phyloP scores from a whole-genome alignment of 2,797 vertebrate species.

The Orientallactaga sibirica region DNA sequence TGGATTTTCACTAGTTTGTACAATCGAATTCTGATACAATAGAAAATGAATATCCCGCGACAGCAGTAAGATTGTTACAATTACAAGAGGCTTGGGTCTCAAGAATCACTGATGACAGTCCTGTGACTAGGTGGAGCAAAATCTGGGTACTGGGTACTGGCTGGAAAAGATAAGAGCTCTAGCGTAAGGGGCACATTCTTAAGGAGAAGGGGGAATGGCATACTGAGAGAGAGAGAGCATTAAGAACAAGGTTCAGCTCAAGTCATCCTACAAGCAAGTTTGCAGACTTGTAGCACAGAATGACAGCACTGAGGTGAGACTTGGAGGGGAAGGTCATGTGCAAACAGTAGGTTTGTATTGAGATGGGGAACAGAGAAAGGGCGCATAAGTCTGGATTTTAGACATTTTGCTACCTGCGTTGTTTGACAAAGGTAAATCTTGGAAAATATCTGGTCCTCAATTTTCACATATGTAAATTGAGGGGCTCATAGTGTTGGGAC shows the following conservation, averaged over 20 bases:
- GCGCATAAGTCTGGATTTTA: neutral
- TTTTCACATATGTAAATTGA: neutral
- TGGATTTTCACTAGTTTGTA: slow-evolving; percentile 7
- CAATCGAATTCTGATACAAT: neutral
- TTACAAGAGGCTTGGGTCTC: neutral
- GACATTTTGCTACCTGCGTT: slow-evolving; percentile 23
- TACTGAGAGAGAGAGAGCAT: neutral
- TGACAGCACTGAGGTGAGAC: neutral
- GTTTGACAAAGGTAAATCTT: neutral
- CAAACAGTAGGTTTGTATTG: neutral
- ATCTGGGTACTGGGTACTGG: neutral
- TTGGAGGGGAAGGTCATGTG: neutral
- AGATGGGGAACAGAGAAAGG: neutral
- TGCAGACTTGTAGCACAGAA: neutral
- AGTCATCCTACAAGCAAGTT: neutral
- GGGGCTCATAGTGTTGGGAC: neutral
- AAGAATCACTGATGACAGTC: neutral
- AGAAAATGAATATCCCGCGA: neutral
- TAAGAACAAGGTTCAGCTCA: neutral
- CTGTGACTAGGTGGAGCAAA: neutral
- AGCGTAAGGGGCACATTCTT: neutral
- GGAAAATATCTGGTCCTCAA: neutral
- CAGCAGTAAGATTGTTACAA: neutral
- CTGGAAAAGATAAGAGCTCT: neutral
- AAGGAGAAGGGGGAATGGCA: neutral